Evolutionary conservation across 2,113 vertebrate genomes (phyloP), one percentile per base, ranked within the genome.

Genomic region (Etheostoma spectabile): DNA sequence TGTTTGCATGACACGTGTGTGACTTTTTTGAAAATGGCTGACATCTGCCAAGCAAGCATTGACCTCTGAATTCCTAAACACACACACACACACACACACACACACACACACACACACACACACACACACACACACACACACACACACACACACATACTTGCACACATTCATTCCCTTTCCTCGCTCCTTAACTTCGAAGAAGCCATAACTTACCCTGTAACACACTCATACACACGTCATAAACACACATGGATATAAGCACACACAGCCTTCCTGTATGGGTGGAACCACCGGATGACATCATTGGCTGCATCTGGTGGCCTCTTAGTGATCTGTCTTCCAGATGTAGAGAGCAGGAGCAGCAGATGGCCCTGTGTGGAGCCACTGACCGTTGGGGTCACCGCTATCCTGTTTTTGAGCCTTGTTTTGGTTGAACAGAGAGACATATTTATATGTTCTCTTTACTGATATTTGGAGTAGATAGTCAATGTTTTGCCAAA

Each of bases 341-440:
- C 94, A 95, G 93, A 95, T 95, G 93, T 89, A 78, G 71, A 19
- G 69, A 80, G 74, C 81, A 24, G 24, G 48, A 90, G 81, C 72
- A 79, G 74, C 74, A 89, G 88, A 85, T 73, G 80, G 55, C 68
- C 2, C 74, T 84, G 57, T 79, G 83, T 22, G 69, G 84, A 78
- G 80, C 79, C 70, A 15, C 52, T 52, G 48, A 63, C 52, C 49
- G 18, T 3, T 21, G 42, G 64, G 56, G 66, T 77, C 71, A 71
- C 30, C 12, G 0, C 2, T n/a, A n/a, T 60, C 30, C 7, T 46
- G 33, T 51, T 52, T n/a, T 27, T 52, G 18, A 16, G 35, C 48
- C 21, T 24, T 21, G 24, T 33, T 67, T 49, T 42, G 18, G 24
- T 13, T 76, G 24, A 74, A 13, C 12, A 59, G 21, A 59, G 53